Evolutionary conservation across 2,888 invertebrate species (phyloP).

Genomic region (Caenorhabditis virilis): DNA sequence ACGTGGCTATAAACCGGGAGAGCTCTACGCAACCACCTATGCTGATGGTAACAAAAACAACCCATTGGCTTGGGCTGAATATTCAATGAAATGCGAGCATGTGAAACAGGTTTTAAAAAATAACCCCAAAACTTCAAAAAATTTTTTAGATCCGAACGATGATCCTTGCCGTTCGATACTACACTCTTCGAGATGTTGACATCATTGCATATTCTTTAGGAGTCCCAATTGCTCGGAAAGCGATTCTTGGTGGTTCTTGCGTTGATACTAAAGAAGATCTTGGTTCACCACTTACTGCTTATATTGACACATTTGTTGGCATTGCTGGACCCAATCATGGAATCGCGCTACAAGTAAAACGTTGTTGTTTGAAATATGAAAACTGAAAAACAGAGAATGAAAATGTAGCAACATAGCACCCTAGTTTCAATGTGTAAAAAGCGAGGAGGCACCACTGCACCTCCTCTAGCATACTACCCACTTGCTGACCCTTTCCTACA

Average conservation of each 20-base stretch:
- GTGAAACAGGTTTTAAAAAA: constrained; percentile 35
- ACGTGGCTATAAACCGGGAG: constrained; percentile 46
- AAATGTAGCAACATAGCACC: too few species aligned
- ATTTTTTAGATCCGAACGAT: constrained; percentile 54
- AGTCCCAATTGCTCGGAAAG: constrained; percentile 61
- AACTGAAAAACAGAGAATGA: too few species aligned
- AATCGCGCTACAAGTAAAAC: too few species aligned
- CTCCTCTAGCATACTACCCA: too few species aligned
- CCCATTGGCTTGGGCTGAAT: constrained; percentile 59
- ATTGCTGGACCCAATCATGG: constrained; percentile 67
- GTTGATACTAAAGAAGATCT: constrained; percentile 61
- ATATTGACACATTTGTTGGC: constrained; percentile 62
- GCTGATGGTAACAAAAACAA: constrained; percentile 42
- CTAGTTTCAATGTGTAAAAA: too few species aligned
- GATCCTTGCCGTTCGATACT: constrained; percentile 59
- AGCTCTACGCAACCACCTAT: constrained; percentile 61
- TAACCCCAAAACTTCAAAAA: neutral
- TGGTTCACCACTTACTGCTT: constrained; percentile 53
- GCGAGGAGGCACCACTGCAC: too few species aligned
- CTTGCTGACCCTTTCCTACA: too few species aligned
- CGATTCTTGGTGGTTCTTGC: constrained; percentile 59
- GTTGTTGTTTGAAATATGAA: too few species aligned
- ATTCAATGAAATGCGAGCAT: constrained; percentile 61
- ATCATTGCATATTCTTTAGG: constrained; percentile 61
- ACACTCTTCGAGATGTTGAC: constrained; percentile 59